These are phyloP conservation scores for Pollenia amentaria DNA, from an alignment of 2,888 invertebrate species.

Conservation along the genomic window DNA sequence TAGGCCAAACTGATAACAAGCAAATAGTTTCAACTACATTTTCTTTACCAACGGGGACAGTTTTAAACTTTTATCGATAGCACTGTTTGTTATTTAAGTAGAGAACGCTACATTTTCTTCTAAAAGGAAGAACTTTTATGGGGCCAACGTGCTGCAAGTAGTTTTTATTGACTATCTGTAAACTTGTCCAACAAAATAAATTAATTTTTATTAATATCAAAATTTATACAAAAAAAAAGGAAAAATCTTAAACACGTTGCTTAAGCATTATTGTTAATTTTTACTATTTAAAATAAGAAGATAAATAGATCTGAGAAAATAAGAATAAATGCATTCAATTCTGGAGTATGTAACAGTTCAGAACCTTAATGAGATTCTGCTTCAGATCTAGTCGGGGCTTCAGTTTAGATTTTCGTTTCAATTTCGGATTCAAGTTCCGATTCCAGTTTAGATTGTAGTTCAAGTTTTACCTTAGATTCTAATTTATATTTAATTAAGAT, in stretches of 20 bases:
- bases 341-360: too few relatives aligned
- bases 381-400: too few relatives aligned
- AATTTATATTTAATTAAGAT: too few relatives aligned
- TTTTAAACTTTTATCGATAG: constrained; percentile 57
- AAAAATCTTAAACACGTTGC: constrained; percentile 39
- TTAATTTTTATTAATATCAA: constrained; percentile 33
- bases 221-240: constrained; percentile 16
- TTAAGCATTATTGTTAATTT: constrained; percentile 5
- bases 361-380: too few relatives aligned
- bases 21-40: constrained; percentile 60
- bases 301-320: too few relatives aligned
- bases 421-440: too few relatives aligned
- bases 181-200: background rate
- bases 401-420: too few relatives aligned
- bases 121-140: background rate
- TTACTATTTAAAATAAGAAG: background rate
- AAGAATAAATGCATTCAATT: too few relatives aligned
- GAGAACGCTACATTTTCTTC: background rate
- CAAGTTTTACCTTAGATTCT: too few relatives aligned
- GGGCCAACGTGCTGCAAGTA: background rate
- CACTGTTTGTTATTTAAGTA: constrained; percentile 29
- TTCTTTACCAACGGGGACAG: constrained; percentile 65
- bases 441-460: too few relatives aligned
- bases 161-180: background rate
- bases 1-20: constrained; percentile 74